Evolutionary conservation across 1,140 invertebrate genomes (phyloP), one percentile per base, ranked within the genome.

Genomic region (Lordiphosa collinella): DNA sequence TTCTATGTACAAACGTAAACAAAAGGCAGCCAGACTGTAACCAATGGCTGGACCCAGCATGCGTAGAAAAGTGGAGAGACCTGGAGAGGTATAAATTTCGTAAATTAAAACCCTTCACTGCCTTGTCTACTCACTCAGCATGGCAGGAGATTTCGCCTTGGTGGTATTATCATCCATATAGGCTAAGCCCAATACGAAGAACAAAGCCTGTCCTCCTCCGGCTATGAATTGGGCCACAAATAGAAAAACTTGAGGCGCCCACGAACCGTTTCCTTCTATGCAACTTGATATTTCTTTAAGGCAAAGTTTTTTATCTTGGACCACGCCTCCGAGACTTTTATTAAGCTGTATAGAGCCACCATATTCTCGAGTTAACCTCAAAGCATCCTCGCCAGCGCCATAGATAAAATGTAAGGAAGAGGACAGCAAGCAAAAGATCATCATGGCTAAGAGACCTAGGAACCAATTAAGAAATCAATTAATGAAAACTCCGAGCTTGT

Each of bases 381-480:
- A 79, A 0, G 93, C 93, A 62, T 94, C 93, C 37, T 92, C 89
- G 2, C 94, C 93, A 25, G 93, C 90, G 0, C 94, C 94, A 65
- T 94, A 95, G 5, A 96, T 85, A 36, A 94, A 91, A 65, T 95
- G 94, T 10, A 94, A 94, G 1, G 93, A 70, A 41, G 92, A 92
- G 35, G 92, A 92, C 35, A 95, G 68, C 53, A 94, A 90, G 74
- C 93, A 94, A 58, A 93, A 94, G 3, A 92, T 56, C 0, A 92
- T 92, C 1, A 94, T 92, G 11, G 92, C 91, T 55, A 93, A 91
- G 57, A 94, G 91, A 12, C 94, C 94, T 68, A 92, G n/a, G n/a
- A n/a, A n/a, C n/a, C n/a, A n/a, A n/a, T n/a, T n/a, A n/a, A n/a
- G n/a, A n/a, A n/a, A n/a, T n/a, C n/a, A n/a, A n/a, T n/a, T n/a